A percentile compares a stretch with the other conserved stretches of the same genome.
phyloP scores from a whole-genome alignment of 2,888 invertebrate species.

The Itoplectis maculator region DNA sequence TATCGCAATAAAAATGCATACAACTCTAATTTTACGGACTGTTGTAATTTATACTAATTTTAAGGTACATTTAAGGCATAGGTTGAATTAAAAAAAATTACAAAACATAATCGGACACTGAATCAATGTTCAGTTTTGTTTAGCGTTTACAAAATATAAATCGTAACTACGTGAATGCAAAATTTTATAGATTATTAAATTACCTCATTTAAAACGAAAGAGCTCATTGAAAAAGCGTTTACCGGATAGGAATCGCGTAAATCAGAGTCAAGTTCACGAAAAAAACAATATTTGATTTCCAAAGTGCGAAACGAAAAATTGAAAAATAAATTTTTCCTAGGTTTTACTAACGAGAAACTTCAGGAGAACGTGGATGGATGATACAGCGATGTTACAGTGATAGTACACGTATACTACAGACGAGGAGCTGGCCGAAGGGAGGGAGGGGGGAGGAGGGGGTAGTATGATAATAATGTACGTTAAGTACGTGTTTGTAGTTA shows the following conservation, averaged over 20 bases:
- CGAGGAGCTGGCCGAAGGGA: constrained; percentile 2
- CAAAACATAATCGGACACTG: not conserved
- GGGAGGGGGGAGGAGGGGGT: constrained; percentile 5
- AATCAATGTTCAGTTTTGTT: not conserved
- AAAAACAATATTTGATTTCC: not conserved
- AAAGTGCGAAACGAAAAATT: not conserved
- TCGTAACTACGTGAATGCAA: not conserved
- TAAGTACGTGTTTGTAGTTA: constrained; percentile 84
- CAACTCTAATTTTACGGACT: not conserved
- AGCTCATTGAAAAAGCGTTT: too few species aligned
- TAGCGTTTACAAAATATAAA: not conserved
- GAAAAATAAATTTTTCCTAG: not conserved
- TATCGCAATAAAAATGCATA: not conserved
- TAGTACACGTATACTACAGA: constrained; percentile 25
- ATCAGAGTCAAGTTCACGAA: not conserved
- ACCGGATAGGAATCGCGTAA: too few species aligned
- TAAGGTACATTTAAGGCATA: not conserved
- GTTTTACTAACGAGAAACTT: constrained; percentile 10
- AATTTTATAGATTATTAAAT: too few species aligned
- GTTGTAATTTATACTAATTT: not conserved
- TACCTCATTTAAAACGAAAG: too few species aligned
- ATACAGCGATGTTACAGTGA: constrained; percentile 8
- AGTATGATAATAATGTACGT: constrained; percentile 81
- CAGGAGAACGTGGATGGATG: not conserved
- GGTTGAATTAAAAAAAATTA: not conserved